phyloP scores from a whole-genome alignment of 2,888 invertebrate genomes.

The Scaptodrosophila latifasciaeformis region DNA sequence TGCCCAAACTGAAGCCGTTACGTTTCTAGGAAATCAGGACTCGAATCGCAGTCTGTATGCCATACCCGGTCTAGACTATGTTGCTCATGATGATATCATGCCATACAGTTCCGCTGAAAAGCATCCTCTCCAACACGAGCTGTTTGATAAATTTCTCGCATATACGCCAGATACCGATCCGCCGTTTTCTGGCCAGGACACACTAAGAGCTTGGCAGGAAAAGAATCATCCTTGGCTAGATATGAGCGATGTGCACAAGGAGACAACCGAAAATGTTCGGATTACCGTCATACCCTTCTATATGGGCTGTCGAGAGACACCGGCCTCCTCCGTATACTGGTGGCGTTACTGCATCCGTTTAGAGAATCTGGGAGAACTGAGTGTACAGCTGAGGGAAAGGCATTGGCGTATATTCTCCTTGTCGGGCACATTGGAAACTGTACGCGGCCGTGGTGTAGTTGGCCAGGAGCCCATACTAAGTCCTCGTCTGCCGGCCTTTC shows the following conservation, averaged over 20 bases:
- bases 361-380: conserved; percentile 92
- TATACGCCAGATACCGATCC: conserved; percentile 87
- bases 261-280: conserved; percentile 90
- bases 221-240: conserved; percentile 98
- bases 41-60: conserved; percentile 96
- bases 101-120: conserved; percentile 92
- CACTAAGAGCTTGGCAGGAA: conserved; percentile 95
- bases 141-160: conserved; percentile 95
- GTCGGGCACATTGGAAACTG: conserved; percentile 94
- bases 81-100: conserved; percentile 97
- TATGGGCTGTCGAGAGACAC: conserved; percentile 95
- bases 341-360: conserved; percentile 99
- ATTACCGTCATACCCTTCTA: conserved; percentile 99
- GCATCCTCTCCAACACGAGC: conserved; percentile 93
- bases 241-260: conserved; percentile 96
- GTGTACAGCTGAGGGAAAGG: conserved; percentile 95
- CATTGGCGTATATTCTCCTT: conserved; percentile 98
- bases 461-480: conserved; percentile 97
- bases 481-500: conserved; percentile 92
- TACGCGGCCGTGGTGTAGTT: conserved; percentile 94
- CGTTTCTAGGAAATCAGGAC: conserved; percentile 96
- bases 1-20: conserved; percentile 98
- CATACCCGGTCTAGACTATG: conserved; percentile 97
- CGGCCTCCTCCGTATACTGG: conserved; percentile 94
- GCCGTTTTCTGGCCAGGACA: conserved; percentile 91